These are phyloP conservation scores for Orycteropus afer DNA, from an alignment of 2,113 vertebrate genomes.

Conservation along the genomic window DNA sequence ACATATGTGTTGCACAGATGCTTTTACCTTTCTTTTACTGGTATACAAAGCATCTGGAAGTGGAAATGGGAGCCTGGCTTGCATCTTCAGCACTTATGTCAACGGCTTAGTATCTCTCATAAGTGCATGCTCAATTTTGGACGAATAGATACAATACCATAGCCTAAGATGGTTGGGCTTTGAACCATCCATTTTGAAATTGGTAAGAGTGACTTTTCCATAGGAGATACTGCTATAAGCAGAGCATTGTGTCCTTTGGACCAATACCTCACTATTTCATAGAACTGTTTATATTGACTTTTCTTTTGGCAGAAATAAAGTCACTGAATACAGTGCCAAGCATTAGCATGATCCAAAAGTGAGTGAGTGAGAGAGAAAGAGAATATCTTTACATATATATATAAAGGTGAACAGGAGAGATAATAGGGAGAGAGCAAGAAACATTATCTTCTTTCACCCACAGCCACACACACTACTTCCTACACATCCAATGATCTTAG, in stretches of 20 bases:
- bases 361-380: no score
- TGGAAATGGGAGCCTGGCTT: background rate
- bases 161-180: background rate
- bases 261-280: slow-evolving; percentile 40
- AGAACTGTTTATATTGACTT: slow-evolving; percentile 72
- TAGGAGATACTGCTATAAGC: background rate
- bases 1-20: background rate
- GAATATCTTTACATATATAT: background rate
- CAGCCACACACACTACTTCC: slow-evolving; percentile 68
- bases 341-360: slow-evolving; percentile 51
- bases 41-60: background rate
- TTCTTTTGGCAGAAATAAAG: slow-evolving; percentile 71
- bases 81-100: background rate
- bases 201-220: background rate
- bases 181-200: no score
- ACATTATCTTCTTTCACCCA: slow-evolving; percentile 54
- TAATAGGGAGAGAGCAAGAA: background rate
- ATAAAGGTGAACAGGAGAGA: slow-evolving; percentile 43
- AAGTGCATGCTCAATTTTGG: background rate
- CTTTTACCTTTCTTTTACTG: slow-evolving; percentile 11
- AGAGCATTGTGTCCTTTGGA: background rate
- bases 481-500: slow-evolving; percentile 60
- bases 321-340: slow-evolving; percentile 65
- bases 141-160: background rate
- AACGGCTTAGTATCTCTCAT: background rate